Base-by-base conservation (phyloP, 2,113 vertebrate species). In the Megaceryle torquata region DNA sequence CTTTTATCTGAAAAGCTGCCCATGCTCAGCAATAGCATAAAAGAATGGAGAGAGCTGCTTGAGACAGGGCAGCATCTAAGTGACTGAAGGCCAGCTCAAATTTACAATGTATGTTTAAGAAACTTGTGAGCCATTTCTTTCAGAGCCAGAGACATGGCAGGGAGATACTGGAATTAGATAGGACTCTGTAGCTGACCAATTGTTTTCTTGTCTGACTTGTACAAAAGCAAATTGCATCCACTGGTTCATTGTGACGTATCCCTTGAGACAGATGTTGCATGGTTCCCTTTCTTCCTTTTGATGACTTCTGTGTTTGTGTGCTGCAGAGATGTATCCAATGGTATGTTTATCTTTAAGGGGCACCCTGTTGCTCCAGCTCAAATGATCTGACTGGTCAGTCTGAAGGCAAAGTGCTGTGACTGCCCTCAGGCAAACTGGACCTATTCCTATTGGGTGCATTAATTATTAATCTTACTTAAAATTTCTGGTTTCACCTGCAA, bases 241-340 rank as follows among this genome's bases (percentile, higher is more conserved):
- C 26, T 0, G 1, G 11, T 71, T 43, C 35, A 51, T 6, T 1
- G 0, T 67, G 61, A 54, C 24, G 24, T 69, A 25, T 43, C n/a
- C 2, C 14, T 41, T 46, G 22, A 67, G 53, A 41, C 1, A 84
- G 21, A 6, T 76, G 21, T 71, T 81, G n/a, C 11, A 25, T 31
- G 13, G 5, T 75, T 56, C 59, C 11, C 15, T 95, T 91, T 72
- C 11, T 72, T 81, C 14, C 10, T 72, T 56, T 51, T 35, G 19
- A 29, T 39, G 53, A 22, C 13, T 48, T 21, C 5, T 56, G 10
- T 41, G 25, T 46, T 83, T 79, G 9, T 48, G 48, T 63, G 44
- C 20, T 68, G 20, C 46, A 28, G 24, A 15, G 19, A 39, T 22
- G 44, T 39, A 44, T 46, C 59, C 51, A 65, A 20, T 8, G 9